phyloP scores from a whole-genome alignment of 2,797 vertebrate species.

The Rhinogobio ventralis region DNA sequence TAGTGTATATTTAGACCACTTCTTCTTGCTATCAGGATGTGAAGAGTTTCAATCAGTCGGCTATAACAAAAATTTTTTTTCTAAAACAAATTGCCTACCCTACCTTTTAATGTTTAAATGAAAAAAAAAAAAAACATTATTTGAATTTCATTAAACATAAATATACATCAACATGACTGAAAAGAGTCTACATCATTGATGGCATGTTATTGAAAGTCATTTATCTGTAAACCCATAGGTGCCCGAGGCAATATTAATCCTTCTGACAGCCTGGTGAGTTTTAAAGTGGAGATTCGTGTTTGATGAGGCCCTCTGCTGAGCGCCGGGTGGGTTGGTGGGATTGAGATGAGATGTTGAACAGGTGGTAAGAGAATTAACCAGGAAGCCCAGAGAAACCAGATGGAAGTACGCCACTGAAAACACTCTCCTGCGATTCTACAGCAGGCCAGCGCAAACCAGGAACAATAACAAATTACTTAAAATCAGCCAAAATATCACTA shows the following conservation, averaged over 20 bases:
- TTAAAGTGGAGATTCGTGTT: slow-evolving; percentile 47
- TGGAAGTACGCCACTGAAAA: slow-evolving; percentile 66
- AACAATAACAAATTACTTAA: slow-evolving; percentile 63
- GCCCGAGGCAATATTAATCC: slow-evolving; percentile 35
- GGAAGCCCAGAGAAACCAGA: slow-evolving; percentile 65
- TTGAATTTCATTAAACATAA: not conserved
- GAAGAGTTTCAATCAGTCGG: too few relatives aligned
- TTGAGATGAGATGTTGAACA: slow-evolving; percentile 52
- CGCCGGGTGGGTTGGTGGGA: slow-evolving; percentile 31
- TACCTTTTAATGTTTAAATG: too few relatives aligned
- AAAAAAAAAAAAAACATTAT: too few relatives aligned
- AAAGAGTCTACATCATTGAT: slow-evolving; percentile 21
- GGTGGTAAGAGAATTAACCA: slow-evolving; percentile 69
- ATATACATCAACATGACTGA: slow-evolving; percentile 15
- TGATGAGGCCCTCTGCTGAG: slow-evolving; percentile 52
- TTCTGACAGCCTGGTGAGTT: slow-evolving; percentile 51
- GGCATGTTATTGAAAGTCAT: slow-evolving; percentile 43
- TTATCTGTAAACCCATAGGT: slow-evolving; percentile 45
- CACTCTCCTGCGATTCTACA: slow-evolving; percentile 54
- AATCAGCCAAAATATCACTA: slow-evolving; percentile 57
- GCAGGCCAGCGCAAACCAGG: slow-evolving; percentile 60
- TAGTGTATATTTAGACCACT: too few relatives aligned
- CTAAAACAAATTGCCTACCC: too few relatives aligned
- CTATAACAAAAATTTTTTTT: too few relatives aligned
- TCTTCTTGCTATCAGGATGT: too few relatives aligned